phyloP scores from a whole-genome alignment of 2,797 vertebrate species.

The Darevskia nairensis region DNA sequence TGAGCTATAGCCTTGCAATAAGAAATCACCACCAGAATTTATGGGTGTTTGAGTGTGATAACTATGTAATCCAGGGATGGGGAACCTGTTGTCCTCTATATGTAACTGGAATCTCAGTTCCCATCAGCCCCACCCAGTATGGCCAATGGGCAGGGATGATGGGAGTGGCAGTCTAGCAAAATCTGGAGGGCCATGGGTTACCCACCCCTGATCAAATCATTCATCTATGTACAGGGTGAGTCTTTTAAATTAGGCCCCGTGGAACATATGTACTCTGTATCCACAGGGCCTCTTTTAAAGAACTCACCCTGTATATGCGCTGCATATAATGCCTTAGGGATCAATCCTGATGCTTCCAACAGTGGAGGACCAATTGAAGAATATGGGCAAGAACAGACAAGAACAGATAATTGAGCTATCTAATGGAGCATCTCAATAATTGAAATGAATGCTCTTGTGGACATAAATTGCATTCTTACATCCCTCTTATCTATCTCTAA shows the following conservation, averaged over 20 bases:
- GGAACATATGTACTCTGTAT: too few species aligned
- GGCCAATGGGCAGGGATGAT: too few species aligned
- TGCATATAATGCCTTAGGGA: conserved; percentile 40
- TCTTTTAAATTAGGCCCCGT: too few species aligned
- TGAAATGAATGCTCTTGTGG: conserved; percentile 36
- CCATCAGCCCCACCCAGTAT: too few species aligned
- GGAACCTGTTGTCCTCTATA: too few species aligned
- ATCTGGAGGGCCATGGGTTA: too few species aligned
- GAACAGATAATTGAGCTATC: neutral
- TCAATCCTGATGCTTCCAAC: conserved; percentile 42
- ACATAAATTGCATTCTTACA: conserved; percentile 34
- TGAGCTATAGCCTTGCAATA: neutral
- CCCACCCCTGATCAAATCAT: too few species aligned
- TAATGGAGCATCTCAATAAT: neutral
- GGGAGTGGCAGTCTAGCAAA: too few species aligned
- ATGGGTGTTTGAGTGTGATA: conserved; percentile 37
- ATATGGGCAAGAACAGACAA: neutral
- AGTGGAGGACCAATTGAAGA: conserved; percentile 40
- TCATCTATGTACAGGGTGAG: conserved; percentile 15
- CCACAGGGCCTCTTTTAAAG: too few species aligned
- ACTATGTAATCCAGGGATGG: conserved; percentile 36
- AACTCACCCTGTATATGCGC: neutral
- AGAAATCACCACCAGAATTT: conserved; percentile 40
- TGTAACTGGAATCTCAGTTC: too few species aligned
- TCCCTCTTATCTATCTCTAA: neutral